Evolutionary conservation across 2,797 vertebrate species (phyloP).

Genomic region (Dryobates pubescens): DNA sequence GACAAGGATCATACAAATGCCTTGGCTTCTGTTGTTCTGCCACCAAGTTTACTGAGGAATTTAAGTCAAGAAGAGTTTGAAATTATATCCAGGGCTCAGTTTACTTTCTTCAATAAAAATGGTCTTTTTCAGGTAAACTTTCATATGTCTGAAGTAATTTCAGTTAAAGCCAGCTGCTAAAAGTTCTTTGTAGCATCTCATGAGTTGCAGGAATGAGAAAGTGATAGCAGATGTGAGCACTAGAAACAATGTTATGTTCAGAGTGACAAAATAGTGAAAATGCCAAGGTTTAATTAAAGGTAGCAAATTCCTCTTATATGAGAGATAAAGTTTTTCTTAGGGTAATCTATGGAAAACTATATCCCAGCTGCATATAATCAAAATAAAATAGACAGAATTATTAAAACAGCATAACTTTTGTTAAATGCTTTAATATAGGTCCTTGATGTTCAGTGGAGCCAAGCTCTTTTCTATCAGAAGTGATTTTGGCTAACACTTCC

Average conservation of each 20-base stretch:
- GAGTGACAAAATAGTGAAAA: neutral
- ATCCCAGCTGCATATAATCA: neutral
- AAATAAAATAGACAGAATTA: neutral
- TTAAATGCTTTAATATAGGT: neutral
- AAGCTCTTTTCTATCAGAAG: neutral
- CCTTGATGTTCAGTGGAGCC: neutral
- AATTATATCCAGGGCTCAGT: slow-evolving; percentile 87
- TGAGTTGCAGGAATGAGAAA: neutral
- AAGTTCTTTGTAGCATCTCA: neutral
- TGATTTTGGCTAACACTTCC: neutral
- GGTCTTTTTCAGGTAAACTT: slow-evolving; percentile 89
- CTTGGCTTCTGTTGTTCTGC: slow-evolving; percentile 87
- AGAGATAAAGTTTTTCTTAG: neutral
- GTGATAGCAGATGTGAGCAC: neutral
- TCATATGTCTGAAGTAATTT: neutral
- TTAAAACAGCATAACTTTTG: neutral
- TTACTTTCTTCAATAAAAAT: slow-evolving; percentile 94
- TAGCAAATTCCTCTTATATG: neutral
- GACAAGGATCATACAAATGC: slow-evolving; percentile 76
- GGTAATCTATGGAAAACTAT: neutral
- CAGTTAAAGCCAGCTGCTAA: neutral
- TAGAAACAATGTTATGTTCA: neutral
- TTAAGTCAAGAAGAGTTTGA: slow-evolving; percentile 80
- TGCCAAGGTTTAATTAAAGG: neutral
- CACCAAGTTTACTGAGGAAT: slow-evolving; percentile 84